Evolutionary conservation across 1,140 invertebrate species (phyloP).

Genomic region (Megalonaias nervosa): DNA sequence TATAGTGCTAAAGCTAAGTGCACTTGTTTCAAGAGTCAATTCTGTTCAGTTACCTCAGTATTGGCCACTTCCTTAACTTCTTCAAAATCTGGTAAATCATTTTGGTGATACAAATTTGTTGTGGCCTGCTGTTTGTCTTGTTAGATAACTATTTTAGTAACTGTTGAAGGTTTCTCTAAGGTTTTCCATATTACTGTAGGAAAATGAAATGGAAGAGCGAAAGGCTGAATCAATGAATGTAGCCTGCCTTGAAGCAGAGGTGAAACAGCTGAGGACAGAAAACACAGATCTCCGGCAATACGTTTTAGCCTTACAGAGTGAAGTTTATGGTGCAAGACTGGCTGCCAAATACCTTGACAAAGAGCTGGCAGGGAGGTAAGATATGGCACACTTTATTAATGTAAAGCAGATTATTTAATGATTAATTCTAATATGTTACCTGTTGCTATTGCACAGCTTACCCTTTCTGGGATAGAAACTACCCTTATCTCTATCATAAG

Average conservation of each 20-base stretch:
- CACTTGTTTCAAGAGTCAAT: no score
- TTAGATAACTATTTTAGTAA: no score
- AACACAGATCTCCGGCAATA: constrained; percentile 81
- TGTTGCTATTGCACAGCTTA: background rate
- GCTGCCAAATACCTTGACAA: constrained; percentile 91
- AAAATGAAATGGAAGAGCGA: constrained; percentile 71
- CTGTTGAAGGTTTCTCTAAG: no score
- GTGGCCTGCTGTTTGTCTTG: no score
- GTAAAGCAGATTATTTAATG: background rate
- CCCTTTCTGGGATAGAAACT: background rate
- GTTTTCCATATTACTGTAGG: constrained; percentile 48
- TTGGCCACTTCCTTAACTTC: no score
- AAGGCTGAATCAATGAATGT: constrained; percentile 67
- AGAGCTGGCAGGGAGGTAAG: constrained; percentile 83
- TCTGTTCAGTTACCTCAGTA: no score
- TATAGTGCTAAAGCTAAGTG: no score
- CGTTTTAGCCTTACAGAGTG: constrained; percentile 82
- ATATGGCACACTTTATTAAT: background rate
- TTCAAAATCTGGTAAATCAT: no score
- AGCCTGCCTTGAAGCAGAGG: constrained; percentile 76
- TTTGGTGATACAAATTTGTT: no score
- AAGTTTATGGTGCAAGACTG: constrained; percentile 86
- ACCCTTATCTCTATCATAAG: background rate
- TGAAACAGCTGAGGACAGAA: constrained; percentile 79
- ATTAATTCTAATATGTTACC: background rate